Conservation (phyloP, 1,140 invertebrate species). For the Gonioctena quinquepunctata region DNA sequence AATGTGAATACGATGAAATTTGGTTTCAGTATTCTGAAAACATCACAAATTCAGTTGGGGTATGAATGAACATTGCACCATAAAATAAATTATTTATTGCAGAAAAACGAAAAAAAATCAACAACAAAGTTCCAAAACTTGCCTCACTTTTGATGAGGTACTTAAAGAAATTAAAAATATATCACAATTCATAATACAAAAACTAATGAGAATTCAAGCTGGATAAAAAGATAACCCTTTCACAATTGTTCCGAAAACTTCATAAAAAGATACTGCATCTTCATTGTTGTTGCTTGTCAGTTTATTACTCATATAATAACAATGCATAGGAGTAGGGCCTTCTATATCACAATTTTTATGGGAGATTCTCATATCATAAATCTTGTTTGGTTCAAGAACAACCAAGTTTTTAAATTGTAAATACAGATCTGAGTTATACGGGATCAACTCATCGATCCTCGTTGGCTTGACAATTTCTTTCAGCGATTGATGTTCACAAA, state of each 20-base stretch:
- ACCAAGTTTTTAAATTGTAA: conserved; percentile 32
- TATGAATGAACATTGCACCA: no score
- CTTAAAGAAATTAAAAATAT: background rate
- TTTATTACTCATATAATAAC: conserved; percentile 44
- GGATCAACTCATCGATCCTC: conserved; percentile 26
- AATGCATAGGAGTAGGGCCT: conserved; percentile 26
- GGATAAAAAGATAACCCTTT: conserved; percentile 48
- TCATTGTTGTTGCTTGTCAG: conserved; percentile 29
- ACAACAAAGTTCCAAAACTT: background rate
- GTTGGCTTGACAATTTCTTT: conserved; percentile 26
- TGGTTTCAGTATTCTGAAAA: no score
- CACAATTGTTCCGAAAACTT: conserved; percentile 42
- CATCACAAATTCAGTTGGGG: no score
- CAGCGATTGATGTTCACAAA: conserved; percentile 30
- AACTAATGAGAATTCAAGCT: conserved; percentile 23
- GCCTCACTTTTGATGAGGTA: no score
- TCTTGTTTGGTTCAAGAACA: conserved; percentile 31
- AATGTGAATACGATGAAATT: no score
- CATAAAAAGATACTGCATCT: conserved; percentile 33
- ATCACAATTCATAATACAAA: background rate
- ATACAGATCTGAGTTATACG: conserved; percentile 35
- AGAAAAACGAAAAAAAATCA: no score
- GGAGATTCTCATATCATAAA: conserved; percentile 43
- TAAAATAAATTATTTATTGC: no score
- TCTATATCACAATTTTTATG: conserved; percentile 31